Conservation (phyloP, 2,113 vertebrate genomes). For the Origma solitaria region DNA sequence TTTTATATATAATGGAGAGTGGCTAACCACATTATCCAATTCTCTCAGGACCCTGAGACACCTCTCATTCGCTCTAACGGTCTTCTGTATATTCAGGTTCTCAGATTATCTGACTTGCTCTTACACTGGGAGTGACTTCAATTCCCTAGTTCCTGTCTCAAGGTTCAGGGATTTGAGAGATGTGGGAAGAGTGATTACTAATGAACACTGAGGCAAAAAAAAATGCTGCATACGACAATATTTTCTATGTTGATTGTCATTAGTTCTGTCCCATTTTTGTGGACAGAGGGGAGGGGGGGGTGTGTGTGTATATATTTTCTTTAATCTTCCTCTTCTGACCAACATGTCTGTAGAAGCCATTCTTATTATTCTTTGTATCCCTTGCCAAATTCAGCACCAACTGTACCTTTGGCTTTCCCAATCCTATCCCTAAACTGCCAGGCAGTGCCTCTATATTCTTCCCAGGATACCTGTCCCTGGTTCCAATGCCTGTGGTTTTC, state of each 20-base stretch:
- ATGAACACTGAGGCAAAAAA: neutral
- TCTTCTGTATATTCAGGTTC: neutral
- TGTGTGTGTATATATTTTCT: neutral
- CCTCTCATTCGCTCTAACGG: neutral
- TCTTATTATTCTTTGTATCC: neutral
- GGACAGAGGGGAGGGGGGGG: neutral
- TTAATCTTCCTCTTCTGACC: neutral
- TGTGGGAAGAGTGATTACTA: neutral
- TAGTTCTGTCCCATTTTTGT: neutral
- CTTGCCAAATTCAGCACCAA: neutral
- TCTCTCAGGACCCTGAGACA: neutral
- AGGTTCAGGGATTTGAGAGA: neutral
- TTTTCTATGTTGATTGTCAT: neutral
- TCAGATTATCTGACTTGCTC: neutral
- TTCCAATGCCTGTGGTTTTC: neutral
- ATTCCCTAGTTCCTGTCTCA: neutral
- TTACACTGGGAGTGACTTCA: neutral
- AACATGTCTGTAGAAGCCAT: neutral
- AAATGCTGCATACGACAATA: neutral
- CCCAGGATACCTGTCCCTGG: neutral
- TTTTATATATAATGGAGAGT: neutral
- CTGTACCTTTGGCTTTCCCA: neutral
- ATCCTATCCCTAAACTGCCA: fast-evolving
- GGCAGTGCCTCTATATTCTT: neutral
- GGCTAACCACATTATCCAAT: neutral